Base-by-base conservation (phyloP, 2,888 invertebrate genomes). In the Zeuzera pyrina region DNA sequence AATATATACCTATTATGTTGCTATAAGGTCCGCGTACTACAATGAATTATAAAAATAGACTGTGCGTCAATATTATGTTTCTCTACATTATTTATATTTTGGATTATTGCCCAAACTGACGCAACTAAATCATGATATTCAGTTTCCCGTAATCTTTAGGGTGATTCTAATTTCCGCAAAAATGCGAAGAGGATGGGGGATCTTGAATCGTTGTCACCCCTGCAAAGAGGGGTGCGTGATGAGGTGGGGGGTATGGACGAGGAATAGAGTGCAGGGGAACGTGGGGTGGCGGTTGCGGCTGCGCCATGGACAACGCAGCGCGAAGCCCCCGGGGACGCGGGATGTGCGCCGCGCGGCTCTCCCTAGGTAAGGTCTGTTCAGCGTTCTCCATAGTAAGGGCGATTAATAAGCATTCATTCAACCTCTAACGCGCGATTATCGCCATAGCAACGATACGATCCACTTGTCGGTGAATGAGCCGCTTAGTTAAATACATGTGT, bases 91-190 rank as follows among this genome's bases (percentile, higher is more conserved):
- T n/a, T n/a, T n/a, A n/a, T n/a, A n/a, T n/a, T n/a, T n/a, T 26
- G 12, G 12, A 12, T 12, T 12, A 26, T 7, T 19, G 19, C 8
- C 12, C 24, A 16, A 25, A 32, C 15, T 30, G 29, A 24, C 27
- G 22, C 15, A 33, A 28, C 10, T 27, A 30, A 36, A 36, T 36
- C 23, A 30, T 33, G 4, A 5, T 13, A 3, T 26, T 26, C 13
- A 11, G 12, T 26, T 30, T 7, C 19, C 8, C 19, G 19, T 4
- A n/a, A 23, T 33, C 26, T 27, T 33, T 8, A 30, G 57, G 56
- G 65, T 58, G 53, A 68, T 68, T 73, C 62, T 52, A 72, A 81
- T 78, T 77, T 78, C 71, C 72, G 76, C 71, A 68, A 74, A 73
- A 72, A 69, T 67, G 54, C 56, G 57, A 44, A 56, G 58, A 55